Conservation (phyloP, 2,888 invertebrate species). For the Epirrhoe alternata region DNA sequence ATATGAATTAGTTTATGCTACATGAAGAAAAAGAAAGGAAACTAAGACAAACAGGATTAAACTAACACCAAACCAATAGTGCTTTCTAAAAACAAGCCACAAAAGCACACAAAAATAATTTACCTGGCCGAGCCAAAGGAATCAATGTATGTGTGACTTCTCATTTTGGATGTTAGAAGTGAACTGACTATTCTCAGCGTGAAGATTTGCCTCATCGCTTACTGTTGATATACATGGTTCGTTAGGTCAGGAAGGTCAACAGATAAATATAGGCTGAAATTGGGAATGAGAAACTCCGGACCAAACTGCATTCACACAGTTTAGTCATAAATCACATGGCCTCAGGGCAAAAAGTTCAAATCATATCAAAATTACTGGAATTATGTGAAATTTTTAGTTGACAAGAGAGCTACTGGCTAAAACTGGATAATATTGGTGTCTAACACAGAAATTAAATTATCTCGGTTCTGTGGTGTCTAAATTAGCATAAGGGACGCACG, state of each 20-base stretch:
- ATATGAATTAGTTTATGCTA: neutral
- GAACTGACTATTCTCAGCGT: slow-evolving; percentile 76
- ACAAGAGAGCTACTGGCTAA: too few species aligned
- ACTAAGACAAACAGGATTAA: neutral
- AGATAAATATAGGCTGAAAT: slow-evolving; percentile 29
- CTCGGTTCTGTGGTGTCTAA: too few species aligned
- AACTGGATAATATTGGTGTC: too few species aligned
- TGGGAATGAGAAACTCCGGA: slow-evolving; percentile 36
- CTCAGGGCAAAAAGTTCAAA: slow-evolving; percentile 53
- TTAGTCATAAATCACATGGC: slow-evolving; percentile 31
- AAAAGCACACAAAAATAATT: slow-evolving; percentile 53
- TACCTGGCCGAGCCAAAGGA: slow-evolving; percentile 81
- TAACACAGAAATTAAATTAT: too few species aligned
- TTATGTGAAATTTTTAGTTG: neutral
- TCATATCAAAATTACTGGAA: slow-evolving; percentile 47
- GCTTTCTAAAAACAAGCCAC: slow-evolving; percentile 44
- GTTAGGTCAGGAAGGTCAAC: slow-evolving; percentile 62
- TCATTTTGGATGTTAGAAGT: slow-evolving; percentile 78
- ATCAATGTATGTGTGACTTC: slow-evolving; percentile 81
- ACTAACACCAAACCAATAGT: slow-evolving; percentile 12
- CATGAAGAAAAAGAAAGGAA: slow-evolving; percentile 5
- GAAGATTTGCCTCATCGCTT: slow-evolving; percentile 81
- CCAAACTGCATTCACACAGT: slow-evolving; percentile 44
- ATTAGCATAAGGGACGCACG: too few species aligned
- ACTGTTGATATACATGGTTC: slow-evolving; percentile 81